Base-by-base conservation (phyloP, 2,888 invertebrate species). In the Dicyrtoma fusca region DNA sequence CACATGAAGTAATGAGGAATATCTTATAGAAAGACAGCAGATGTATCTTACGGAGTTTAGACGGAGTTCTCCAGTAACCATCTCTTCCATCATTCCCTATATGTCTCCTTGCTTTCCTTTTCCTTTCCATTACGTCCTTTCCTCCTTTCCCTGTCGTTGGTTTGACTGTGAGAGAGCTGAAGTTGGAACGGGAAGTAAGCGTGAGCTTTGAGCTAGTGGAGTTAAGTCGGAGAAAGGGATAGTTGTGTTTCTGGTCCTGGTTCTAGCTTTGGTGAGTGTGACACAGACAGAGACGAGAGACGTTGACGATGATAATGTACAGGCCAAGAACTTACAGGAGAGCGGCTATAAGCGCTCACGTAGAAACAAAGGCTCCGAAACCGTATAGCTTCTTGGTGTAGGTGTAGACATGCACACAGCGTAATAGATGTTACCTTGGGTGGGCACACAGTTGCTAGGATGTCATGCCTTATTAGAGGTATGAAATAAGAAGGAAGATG, bases 1-100 rank as follows among this genome's bases (percentile, higher is more conserved):
- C 64, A 64, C 64, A 64, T 64, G 64, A n/a, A 64, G 49, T 64
- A 64, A 64, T 64, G 49, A 64, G 47, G 47, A 34, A 61, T 6
- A 19, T 55, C 17, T 55, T 19, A 55, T 17, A 19, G 19, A 17
- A 19, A 23, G 23, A 55, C 17, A 23, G 19, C 19, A 49, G 19
- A 17, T 49, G 49, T 49, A 17, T 49, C n/a, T 49, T 17, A 17
- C 11, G 19, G 3, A 4, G 2, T 11, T 17, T 21, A 59, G 25
- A 19, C 25, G 53, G 53, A 17, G 21, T 53, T 11, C 49, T 34
- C 34, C 34, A 34, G 34, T 34, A 34, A 34, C 34, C 34, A 34
- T 3, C 34, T 34, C 34, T 8, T 34, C 34, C 34, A 34, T 3
- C 34, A 34, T 8, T n/a, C n/a, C 34, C 34, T 34, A 3, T 8